phyloP scores from a whole-genome alignment of 2,113 vertebrate species.

The Leucosticte australis region DNA sequence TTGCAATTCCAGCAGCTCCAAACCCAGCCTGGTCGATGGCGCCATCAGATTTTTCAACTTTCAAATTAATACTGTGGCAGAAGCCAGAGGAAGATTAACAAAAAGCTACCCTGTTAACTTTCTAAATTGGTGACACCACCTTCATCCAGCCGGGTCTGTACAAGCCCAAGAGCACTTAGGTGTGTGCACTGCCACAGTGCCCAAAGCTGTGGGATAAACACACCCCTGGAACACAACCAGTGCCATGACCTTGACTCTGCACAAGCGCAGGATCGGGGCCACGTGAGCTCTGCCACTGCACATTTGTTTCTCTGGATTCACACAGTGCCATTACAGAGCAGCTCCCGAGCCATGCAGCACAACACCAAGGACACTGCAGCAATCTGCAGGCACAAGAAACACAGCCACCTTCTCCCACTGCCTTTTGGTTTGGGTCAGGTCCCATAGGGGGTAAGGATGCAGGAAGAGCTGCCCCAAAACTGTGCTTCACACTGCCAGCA shows the following conservation, averaged over 20 bases:
- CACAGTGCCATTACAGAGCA: not conserved
- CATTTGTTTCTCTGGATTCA: not conserved
- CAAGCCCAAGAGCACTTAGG: not conserved
- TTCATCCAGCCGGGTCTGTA: not conserved
- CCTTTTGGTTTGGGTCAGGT: not conserved
- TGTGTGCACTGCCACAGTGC: fast-evolving
- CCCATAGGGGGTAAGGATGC: fast-evolving
- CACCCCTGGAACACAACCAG: not conserved
- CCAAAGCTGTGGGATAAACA: not conserved
- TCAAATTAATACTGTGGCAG: not conserved
- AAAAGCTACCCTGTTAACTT: not conserved
- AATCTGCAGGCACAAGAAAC: not conserved
- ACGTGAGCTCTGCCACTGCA: not conserved
- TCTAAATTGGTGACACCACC: not conserved
- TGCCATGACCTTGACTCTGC: not conserved
- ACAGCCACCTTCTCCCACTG: not conserved
- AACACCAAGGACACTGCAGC: not conserved
- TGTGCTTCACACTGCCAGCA: not conserved
- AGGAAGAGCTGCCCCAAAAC: not conserved
- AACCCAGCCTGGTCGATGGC: not conserved
- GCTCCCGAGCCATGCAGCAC: not conserved
- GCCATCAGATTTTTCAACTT: not conserved
- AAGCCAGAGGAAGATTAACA: not conserved
- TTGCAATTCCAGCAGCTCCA: slow-evolving; percentile 4
- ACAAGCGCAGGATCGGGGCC: fast-evolving